These are phyloP conservation scores for Drosophila pseudoananassae DNA, from an alignment of 1,140 invertebrate genomes.

Conservation along the genomic window DNA sequence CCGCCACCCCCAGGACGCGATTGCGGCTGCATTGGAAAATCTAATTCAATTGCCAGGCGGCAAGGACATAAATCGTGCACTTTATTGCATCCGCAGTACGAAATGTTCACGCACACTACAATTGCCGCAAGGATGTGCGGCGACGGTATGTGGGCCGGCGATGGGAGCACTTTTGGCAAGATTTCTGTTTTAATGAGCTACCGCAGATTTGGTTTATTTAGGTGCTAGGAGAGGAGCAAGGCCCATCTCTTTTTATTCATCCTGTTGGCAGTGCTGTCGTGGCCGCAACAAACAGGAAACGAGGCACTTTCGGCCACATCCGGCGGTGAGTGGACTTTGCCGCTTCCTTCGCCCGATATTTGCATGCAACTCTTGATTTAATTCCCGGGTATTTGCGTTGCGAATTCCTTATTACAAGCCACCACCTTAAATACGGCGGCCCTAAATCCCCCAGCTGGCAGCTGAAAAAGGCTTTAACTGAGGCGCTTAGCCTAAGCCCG, in stretches of 20 bases:
- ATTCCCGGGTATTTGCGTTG: conserved; percentile 46
- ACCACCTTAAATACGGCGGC: conserved; percentile 7
- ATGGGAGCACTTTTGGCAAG: conserved; percentile 31
- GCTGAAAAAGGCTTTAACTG: conserved; percentile 58
- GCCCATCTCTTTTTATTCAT: conserved; percentile 39
- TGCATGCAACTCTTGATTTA: conserved; percentile 46
- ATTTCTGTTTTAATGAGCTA: conserved; percentile 72
- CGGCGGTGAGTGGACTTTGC: conserved; percentile 22
- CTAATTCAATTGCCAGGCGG: conserved; percentile 77
- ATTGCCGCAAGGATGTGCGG: conserved; percentile 9
- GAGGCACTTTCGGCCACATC: conserved; percentile 35
- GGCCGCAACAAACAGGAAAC: conserved; percentile 24
- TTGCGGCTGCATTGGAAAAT: conserved; percentile 66
- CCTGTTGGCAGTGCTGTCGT: conserved; percentile 6
- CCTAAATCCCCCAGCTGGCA: conserved; percentile 20
- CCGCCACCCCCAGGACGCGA: conserved; percentile 50
- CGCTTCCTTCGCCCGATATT: conserved; percentile 39
- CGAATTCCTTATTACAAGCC: conserved; percentile 48
- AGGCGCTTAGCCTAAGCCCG: conserved; percentile 68
- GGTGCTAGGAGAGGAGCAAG: background rate
- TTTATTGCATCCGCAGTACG: conserved; percentile 80
- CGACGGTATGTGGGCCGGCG: background rate
- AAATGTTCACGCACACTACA: conserved; percentile 57
- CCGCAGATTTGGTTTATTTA: conserved; percentile 64
- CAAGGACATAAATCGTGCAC: conserved; percentile 73